phyloP scores from a whole-genome alignment of 2,797 vertebrate species.

The Gallinago stenura region DNA sequence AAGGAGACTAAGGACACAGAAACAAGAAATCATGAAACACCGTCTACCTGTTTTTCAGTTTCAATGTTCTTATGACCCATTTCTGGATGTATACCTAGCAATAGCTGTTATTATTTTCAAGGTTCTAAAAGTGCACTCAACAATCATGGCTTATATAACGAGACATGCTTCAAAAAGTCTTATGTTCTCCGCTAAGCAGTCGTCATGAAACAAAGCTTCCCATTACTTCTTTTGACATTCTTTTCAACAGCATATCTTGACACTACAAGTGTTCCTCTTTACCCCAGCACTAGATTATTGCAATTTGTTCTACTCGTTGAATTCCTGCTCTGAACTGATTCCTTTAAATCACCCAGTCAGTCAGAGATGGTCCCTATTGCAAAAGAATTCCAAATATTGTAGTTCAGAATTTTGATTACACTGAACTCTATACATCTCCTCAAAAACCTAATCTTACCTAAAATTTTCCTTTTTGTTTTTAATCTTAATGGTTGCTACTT shows the following conservation, averaged over 20 bases:
- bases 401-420: neutral
- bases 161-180: neutral
- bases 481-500: neutral
- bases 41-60: neutral
- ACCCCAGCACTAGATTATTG: neutral
- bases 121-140: neutral
- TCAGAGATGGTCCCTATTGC: neutral
- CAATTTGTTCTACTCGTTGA: neutral
- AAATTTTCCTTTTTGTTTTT: neutral
- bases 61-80: neutral
- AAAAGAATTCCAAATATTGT: neutral
- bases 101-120: neutral
- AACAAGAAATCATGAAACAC: neutral
- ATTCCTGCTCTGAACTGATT: neutral
- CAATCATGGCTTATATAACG: rapidly evolving
- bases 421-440: neutral
- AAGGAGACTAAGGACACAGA: neutral
- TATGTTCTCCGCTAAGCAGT: neutral
- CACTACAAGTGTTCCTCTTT: neutral
- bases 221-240: neutral
- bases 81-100: neutral
- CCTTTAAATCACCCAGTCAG: neutral
- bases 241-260: neutral
- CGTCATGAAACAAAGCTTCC: neutral
- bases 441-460: neutral